These are phyloP conservation scores for Diaphora mendica DNA, from an alignment of 2,888 invertebrate species.

Conservation along the genomic window DNA sequence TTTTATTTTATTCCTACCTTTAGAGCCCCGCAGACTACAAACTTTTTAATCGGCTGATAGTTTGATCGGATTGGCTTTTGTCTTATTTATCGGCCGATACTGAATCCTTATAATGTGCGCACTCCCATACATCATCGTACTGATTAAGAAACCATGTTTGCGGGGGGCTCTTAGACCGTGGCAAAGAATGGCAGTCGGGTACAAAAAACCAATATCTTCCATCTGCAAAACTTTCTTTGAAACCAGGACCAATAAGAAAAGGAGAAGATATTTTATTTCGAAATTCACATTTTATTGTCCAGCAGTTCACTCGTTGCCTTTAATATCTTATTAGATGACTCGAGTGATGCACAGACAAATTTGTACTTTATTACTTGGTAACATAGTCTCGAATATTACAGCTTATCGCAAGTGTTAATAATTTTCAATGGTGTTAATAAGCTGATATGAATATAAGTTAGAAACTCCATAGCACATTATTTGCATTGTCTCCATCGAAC, in stretches of 20 bases:
- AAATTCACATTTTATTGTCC: neutral
- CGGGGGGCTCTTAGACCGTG: too few species aligned
- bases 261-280: neutral
- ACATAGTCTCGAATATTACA: neutral
- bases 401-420: neutral
- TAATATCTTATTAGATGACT: neutral
- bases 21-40: too few species aligned
- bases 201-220: neutral
- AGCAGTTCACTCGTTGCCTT: neutral
- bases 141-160: too few species aligned
- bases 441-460: neutral
- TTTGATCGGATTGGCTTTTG: too few species aligned
- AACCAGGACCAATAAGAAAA: neutral
- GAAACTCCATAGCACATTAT: neutral
- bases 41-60: too few species aligned
- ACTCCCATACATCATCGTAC: too few species aligned
- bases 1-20: too few species aligned
- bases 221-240: neutral
- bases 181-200: neutral
- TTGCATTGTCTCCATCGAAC: neutral
- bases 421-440: neutral
- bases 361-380: neutral
- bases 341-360: neutral
- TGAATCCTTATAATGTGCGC: too few species aligned
- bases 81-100: too few species aligned